phyloP scores from a whole-genome alignment of 1,140 invertebrate species.

The Drosophila arawakana region DNA sequence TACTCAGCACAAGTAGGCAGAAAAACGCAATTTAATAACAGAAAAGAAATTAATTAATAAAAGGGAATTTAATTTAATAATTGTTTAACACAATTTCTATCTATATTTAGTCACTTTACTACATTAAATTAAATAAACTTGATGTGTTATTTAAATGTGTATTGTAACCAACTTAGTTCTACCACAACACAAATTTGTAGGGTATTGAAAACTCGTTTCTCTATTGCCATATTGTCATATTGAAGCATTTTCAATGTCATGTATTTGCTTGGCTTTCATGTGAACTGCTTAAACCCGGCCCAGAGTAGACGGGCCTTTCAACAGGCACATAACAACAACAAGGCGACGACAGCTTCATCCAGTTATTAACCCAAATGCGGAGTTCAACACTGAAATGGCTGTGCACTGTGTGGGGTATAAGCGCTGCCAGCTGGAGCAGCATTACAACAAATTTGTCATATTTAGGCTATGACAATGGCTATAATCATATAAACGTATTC shows the following conservation, averaged over 20 bases:
- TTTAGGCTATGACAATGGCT: constrained; percentile 11
- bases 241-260: constrained; percentile 79
- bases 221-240: constrained; percentile 54
- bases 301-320: constrained; percentile 34
- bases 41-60: background rate
- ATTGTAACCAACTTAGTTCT: background rate
- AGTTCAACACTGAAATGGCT: constrained; percentile 8
- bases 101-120: no score
- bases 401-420: constrained; percentile 3
- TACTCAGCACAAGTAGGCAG: constrained; percentile 25
- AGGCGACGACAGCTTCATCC: constrained; percentile 10
- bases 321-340: background rate
- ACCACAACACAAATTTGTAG: background rate
- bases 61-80: no score
- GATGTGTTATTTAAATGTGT: no score
- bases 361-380: constrained; percentile 35
- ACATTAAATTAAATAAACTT: no score
- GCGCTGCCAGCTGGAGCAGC: background rate
- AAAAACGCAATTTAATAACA: background rate
- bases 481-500: constrained; percentile 1
- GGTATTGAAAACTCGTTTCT: constrained; percentile 59
- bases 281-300: constrained; percentile 16
- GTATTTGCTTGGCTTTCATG: constrained; percentile 35
- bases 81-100: no score
- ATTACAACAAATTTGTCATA: constrained; percentile 33